Percentiles rank a stretch among this genome's conserved stretches.
phyloP scores from a whole-genome alignment of 1,140 invertebrate genomes.

The Holotrichia oblita region DNA sequence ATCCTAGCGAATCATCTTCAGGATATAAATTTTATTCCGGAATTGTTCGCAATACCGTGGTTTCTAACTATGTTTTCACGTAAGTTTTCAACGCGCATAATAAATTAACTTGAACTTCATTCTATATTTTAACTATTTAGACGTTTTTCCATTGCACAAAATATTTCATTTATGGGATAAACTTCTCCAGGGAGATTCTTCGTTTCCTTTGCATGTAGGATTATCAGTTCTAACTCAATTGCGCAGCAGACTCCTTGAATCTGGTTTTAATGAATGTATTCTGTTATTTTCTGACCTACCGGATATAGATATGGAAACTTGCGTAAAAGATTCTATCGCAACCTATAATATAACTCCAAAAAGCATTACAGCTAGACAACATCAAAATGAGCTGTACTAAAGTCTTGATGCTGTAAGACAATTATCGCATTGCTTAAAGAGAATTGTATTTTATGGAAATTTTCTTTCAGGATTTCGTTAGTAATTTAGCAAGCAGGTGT shows the following conservation, averaged over 20 bases:
- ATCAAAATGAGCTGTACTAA: slow-evolving; percentile 62
- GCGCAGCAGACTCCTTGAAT: slow-evolving; percentile 82
- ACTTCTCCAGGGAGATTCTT: slow-evolving; percentile 90
- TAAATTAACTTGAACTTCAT: not conserved
- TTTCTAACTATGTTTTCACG: slow-evolving; percentile 99
- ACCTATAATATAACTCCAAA: slow-evolving; percentile 88
- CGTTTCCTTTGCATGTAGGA: slow-evolving; percentile 95
- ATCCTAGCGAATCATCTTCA: slow-evolving; percentile 90
- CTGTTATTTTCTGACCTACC: slow-evolving; percentile 96
- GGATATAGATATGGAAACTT: slow-evolving; percentile 95
- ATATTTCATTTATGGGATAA: slow-evolving; percentile 99
- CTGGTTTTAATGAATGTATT: slow-evolving; percentile 98
- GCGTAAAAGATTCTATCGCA: slow-evolving; percentile 87
- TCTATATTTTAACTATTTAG: slow-evolving; percentile 67
- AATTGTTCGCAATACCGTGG: slow-evolving; percentile 99
- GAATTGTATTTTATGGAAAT: not conserved
- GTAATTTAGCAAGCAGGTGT: slow-evolving; percentile 69
- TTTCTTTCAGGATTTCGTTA: slow-evolving; percentile 23
- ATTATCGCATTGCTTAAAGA: slow-evolving; percentile 25
- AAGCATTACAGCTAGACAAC: slow-evolving; percentile 86
- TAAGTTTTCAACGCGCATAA: slow-evolving; percentile 67
- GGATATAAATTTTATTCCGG: slow-evolving; percentile 94
- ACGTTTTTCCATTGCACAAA: slow-evolving; percentile 98
- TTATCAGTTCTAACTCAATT: slow-evolving; percentile 92
- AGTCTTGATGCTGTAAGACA: slow-evolving; percentile 28